Evolutionary conservation across 2,797 vertebrate genomes (phyloP).

Genomic region (Cynodonichthys magdalenae): DNA sequence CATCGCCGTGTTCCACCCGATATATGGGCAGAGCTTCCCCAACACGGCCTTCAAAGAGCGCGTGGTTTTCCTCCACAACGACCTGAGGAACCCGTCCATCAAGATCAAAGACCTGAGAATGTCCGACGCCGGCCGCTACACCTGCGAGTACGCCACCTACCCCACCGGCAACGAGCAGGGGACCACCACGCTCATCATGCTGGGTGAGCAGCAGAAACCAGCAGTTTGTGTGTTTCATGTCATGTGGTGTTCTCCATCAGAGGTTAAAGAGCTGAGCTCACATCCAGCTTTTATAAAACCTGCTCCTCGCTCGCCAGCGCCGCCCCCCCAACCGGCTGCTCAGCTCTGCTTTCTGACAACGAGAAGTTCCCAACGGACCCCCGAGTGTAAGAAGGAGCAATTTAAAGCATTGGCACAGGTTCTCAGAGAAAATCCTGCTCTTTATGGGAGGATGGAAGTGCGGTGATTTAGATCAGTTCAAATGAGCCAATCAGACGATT

Average conservation of each 20-base stretch:
- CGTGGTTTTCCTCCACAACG: conserved; percentile 70
- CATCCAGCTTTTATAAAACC: conserved; percentile 31
- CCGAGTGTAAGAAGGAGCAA: conserved; percentile 29
- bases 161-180: conserved; percentile 85
- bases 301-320: conserved; percentile 37
- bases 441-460: background rate
- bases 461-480: too few relatives aligned
- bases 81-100: conserved; percentile 82
- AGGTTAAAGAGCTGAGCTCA: background rate
- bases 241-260: too few relatives aligned
- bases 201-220: conserved; percentile 78
- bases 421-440: conserved; percentile 16
- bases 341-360: conserved; percentile 39
- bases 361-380: conserved; percentile 29
- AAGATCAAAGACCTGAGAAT: conserved; percentile 74
- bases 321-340: conserved; percentile 57
- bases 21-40: conserved; percentile 79
- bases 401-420: conserved; percentile 38
- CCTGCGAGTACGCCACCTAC: conserved; percentile 88
- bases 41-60: conserved; percentile 64
- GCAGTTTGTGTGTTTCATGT: too few relatives aligned
- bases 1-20: conserved; percentile 84
- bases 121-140: conserved; percentile 85
- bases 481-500: too few relatives aligned
- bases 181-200: conserved; percentile 81